Conservation (phyloP, 2,888 invertebrate genomes). For the Rhingia campestris region DNA sequence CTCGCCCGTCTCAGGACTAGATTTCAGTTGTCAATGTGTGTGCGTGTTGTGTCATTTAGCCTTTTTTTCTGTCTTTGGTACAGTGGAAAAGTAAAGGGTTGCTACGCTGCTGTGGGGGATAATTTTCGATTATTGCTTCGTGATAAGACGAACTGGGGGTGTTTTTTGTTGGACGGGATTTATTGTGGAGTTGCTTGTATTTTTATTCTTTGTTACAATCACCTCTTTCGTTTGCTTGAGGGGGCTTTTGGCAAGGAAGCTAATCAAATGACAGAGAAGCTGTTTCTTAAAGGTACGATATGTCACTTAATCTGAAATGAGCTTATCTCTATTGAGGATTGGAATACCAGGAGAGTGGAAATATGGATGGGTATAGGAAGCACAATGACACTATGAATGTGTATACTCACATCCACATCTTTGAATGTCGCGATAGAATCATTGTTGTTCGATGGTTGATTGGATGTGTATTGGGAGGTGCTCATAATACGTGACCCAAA, state of each 20-base stretch:
- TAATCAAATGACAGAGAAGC: constrained; percentile 73
- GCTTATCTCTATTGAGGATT: constrained; percentile 67
- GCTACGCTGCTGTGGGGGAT: constrained; percentile 58
- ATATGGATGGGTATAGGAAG: neutral
- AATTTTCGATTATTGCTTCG: constrained; percentile 74
- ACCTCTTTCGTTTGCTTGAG: constrained; percentile 67
- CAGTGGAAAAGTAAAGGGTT: constrained; percentile 57
- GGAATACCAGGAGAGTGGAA: constrained; percentile 53
- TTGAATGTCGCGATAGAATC: too few relatives aligned
- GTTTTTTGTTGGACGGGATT: constrained; percentile 66
- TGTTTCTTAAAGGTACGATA: constrained; percentile 74
- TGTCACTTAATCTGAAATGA: constrained; percentile 73
- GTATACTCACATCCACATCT: too few relatives aligned
- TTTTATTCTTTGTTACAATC: constrained; percentile 64
- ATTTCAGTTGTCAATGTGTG: constrained; percentile 25
- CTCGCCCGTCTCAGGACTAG: constrained; percentile 14
- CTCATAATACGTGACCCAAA: too few relatives aligned
- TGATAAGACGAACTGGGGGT: constrained; percentile 55
- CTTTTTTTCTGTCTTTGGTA: constrained; percentile 25
- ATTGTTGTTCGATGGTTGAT: too few relatives aligned
- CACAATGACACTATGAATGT: too few relatives aligned
- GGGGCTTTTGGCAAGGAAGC: constrained; percentile 68
- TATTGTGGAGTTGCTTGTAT: constrained; percentile 61
- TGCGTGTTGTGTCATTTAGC: constrained; percentile 68
- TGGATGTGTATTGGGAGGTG: too few relatives aligned